Evolutionary conservation across 1,140 invertebrate species (phyloP).

Genomic region (Drosophila ohnishii): DNA sequence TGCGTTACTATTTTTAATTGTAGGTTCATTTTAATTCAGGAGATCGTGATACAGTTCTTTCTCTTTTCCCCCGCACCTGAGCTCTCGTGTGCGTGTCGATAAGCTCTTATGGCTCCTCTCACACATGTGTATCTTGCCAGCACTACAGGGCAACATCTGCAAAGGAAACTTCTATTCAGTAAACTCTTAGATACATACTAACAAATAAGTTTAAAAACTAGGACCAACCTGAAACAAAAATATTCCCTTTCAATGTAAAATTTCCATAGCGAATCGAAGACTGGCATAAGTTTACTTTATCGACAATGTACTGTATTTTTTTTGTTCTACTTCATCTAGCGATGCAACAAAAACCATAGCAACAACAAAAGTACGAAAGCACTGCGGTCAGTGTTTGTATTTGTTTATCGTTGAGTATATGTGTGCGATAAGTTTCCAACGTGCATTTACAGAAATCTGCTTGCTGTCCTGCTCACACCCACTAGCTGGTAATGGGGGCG

Average conservation of each 20-base stretch:
- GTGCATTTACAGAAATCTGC: slow-evolving; percentile 50
- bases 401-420: slow-evolving; percentile 13
- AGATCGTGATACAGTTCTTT: slow-evolving; percentile 30
- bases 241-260: not conserved
- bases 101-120: slow-evolving; percentile 29
- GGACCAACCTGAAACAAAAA: not conserved
- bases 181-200: too few relatives aligned
- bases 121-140: not conserved
- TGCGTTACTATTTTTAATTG: slow-evolving; percentile 43
- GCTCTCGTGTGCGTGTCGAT: slow-evolving; percentile 9
- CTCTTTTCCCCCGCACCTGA: slow-evolving; percentile 11
- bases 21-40: slow-evolving; percentile 32
- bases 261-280: not conserved
- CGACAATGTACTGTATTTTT: slow-evolving; percentile 10
- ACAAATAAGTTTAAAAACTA: not conserved
- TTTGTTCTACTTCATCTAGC: slow-evolving; percentile 44
- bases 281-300: not conserved
- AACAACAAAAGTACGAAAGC: slow-evolving; percentile 38
- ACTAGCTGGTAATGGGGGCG: slow-evolving; percentile 12
- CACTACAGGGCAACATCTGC: not conserved
- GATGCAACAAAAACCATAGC: slow-evolving; percentile 36
- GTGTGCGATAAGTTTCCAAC: slow-evolving; percentile 48
- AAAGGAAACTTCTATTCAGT: not conserved
- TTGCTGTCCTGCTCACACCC: slow-evolving; percentile 37
- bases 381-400: slow-evolving; percentile 27